phyloP scores from a whole-genome alignment of 2,888 invertebrate genomes.

The Amitus sp. region DNA sequence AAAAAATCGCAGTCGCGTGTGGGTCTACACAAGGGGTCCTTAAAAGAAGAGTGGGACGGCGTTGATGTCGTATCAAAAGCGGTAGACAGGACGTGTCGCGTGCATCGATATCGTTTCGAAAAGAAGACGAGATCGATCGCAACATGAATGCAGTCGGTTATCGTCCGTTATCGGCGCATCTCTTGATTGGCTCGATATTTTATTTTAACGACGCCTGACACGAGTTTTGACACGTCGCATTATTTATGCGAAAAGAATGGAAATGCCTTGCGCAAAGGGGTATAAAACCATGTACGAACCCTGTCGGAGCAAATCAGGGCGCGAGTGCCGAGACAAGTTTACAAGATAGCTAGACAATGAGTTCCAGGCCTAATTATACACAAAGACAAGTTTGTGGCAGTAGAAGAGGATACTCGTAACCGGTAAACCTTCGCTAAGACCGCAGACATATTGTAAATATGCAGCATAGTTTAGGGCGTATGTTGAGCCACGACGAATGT shows the following conservation, averaged over 20 bases:
- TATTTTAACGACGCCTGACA: conserved; percentile 27
- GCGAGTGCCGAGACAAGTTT: too few species aligned
- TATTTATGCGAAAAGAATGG: too few species aligned
- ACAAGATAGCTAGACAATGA: conserved; percentile 27
- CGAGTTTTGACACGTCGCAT: conserved; percentile 15
- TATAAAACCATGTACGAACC: too few species aligned
- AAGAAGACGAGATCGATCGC: conserved; percentile 21
- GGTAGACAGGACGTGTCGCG: too few species aligned
- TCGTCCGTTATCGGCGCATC: conserved; percentile 6
- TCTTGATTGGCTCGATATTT: conserved; percentile 27
- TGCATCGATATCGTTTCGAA: not conserved
- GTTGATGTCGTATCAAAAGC: too few species aligned
- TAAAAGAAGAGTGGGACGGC: too few species aligned
- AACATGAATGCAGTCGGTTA: not conserved
- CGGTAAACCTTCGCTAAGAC: conserved; percentile 22
- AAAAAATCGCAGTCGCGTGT: too few species aligned
- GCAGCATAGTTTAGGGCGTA: conserved; percentile 28
- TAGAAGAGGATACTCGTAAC: conserved; percentile 20
- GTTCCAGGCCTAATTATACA: conserved; percentile 34
- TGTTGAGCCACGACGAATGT: conserved; percentile 33
- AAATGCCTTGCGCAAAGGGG: too few species aligned
- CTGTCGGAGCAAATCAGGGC: too few species aligned
- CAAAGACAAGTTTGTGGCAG: conserved; percentile 34
- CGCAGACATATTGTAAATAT: conserved; percentile 40
- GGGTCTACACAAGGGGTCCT: too few species aligned